Evolutionary conservation across 1,140 invertebrate species (phyloP).

Genomic region (Apolygus lucorum): DNA sequence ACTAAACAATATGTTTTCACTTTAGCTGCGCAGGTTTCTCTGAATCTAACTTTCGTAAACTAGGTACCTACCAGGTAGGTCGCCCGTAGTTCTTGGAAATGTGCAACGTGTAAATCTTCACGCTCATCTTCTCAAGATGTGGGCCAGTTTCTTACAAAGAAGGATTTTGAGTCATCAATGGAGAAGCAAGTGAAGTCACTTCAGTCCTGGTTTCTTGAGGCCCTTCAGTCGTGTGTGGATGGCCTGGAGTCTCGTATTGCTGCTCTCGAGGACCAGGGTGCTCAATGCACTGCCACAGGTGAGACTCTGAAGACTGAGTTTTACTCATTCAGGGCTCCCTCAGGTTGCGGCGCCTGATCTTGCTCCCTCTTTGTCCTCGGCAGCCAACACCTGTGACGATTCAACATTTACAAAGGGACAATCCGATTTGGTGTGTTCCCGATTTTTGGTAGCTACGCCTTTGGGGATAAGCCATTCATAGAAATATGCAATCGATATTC

Average conservation of each 20-base stretch:
- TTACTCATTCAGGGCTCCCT: not conserved
- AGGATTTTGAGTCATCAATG: constrained; percentile 1
- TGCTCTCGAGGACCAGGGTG: not conserved
- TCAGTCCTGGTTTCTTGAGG: no score
- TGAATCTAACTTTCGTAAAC: not conserved
- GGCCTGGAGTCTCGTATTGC: not conserved
- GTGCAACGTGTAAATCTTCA: not conserved
- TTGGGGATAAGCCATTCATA: no score
- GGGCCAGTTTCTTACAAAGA: no score
- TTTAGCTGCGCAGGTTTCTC: not conserved
- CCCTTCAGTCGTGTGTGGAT: no score
- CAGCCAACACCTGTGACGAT: not conserved
- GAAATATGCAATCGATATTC: no score
- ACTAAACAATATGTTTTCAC: no score
- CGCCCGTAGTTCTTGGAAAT: not conserved
- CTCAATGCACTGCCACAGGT: not conserved
- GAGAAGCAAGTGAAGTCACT: not conserved
- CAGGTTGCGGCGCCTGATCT: not conserved
- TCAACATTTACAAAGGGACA: no score
- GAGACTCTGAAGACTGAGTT: not conserved
- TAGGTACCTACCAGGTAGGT: not conserved
- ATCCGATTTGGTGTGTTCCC: no score
- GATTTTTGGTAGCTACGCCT: no score
- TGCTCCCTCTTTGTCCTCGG: not conserved
- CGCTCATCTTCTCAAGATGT: not conserved